These are phyloP conservation scores for Zeugodacus cucurbitae DNA, from an alignment of 1,140 invertebrate species.

Conservation along the genomic window DNA sequence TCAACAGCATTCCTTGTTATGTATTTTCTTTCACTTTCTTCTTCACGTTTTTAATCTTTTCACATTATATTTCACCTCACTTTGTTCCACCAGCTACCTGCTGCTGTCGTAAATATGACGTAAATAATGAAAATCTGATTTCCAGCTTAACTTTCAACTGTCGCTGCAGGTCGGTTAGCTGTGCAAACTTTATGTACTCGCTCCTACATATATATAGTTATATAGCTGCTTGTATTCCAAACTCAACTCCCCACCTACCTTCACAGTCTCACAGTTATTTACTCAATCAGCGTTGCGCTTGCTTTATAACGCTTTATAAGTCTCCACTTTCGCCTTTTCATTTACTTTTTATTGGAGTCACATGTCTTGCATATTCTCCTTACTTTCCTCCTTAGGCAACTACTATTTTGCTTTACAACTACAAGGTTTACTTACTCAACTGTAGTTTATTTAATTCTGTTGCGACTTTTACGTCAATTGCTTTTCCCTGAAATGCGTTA, in stretches of 20 bases:
- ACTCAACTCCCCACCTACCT: neutral
- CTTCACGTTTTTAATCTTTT: no score
- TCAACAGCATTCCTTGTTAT: no score
- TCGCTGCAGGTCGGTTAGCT: neutral
- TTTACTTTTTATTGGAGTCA: neutral
- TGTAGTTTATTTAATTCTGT: neutral
- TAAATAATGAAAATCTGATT: conserved; percentile 44
- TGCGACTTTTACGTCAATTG: neutral
- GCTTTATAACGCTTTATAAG: neutral
- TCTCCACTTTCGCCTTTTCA: neutral
- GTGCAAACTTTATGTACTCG: neutral
- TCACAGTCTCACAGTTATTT: neutral
- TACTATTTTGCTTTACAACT: neutral
- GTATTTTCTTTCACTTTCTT: no score
- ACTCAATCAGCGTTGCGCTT: neutral
- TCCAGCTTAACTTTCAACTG: conserved; percentile 31
- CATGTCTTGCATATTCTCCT: neutral
- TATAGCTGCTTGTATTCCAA: neutral
- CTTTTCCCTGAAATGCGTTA: neutral
- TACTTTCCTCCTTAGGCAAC: neutral
- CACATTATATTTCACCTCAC: neutral
- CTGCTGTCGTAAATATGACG: conserved; percentile 16
- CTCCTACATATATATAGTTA: neutral
- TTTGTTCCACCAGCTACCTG: neutral
- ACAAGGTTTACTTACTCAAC: neutral